A percentile compares a stretch with the other conserved stretches of the same genome.
Evolutionary conservation across 2,888 invertebrate genomes (phyloP).

Genomic region (Orthosia cruda): DNA sequence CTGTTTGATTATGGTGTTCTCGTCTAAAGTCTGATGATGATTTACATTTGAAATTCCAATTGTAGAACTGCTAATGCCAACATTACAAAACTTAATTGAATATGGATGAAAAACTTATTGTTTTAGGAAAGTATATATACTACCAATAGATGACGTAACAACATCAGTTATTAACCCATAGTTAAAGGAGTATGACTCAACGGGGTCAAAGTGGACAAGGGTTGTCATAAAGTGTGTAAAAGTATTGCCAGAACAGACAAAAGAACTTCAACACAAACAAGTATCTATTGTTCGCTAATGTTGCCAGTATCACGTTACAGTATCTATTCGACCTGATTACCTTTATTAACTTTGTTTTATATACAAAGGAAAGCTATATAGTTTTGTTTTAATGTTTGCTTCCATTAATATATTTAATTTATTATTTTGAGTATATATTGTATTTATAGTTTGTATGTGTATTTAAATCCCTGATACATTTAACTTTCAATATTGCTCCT

Average conservation of each 20-base stretch:
- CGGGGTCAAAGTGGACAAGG: slow-evolving; percentile 52
- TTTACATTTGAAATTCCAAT: neutral
- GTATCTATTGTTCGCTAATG: slow-evolving; percentile 61
- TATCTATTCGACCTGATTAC: slow-evolving; percentile 51
- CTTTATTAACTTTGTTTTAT: slow-evolving; percentile 44
- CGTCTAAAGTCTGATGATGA: neutral
- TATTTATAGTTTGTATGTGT: too few relatives aligned
- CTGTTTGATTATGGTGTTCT: neutral
- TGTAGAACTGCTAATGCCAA: neutral
- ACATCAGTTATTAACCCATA: slow-evolving; percentile 6
- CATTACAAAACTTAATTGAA: neutral
- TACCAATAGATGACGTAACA: slow-evolving; percentile 7
- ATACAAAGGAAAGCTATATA: slow-evolving; percentile 2
- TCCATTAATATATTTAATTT: slow-evolving; percentile 29
- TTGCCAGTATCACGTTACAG: slow-evolving; percentile 55
- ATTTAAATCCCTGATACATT: too few relatives aligned
- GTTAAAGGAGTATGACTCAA: slow-evolving; percentile 47
- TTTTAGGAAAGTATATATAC: too few relatives aligned
- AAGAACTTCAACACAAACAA: slow-evolving; percentile 53
- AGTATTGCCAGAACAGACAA: slow-evolving; percentile 53
- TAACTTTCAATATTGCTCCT: too few relatives aligned
- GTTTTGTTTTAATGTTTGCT: slow-evolving; percentile 23
- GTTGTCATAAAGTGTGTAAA: slow-evolving; percentile 29
- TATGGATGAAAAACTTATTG: too few relatives aligned
- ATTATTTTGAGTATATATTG: too few relatives aligned